Percentiles rank a stretch among this genome's conserved stretches.
phyloP scores from a whole-genome alignment of 1,140 invertebrate genomes.

The Aphelinus certus region DNA sequence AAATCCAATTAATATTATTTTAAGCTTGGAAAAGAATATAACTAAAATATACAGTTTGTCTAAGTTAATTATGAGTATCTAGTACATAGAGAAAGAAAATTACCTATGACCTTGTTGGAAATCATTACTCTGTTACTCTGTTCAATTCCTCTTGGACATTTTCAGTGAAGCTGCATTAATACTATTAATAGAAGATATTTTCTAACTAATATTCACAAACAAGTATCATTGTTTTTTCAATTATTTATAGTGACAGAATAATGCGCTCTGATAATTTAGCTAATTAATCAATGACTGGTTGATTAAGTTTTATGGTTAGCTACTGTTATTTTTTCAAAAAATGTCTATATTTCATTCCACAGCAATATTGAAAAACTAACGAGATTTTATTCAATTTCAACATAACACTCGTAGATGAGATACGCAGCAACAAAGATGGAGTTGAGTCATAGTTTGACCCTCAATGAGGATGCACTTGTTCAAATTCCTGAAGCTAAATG shows the following conservation, averaged over 20 bases:
- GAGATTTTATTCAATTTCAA: too few relatives aligned
- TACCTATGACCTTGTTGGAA: conserved; percentile 8
- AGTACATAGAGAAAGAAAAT: neutral
- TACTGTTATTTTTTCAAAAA: neutral
- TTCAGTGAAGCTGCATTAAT: neutral
- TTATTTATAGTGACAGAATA: neutral
- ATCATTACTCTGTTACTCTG: neutral
- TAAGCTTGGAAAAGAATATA: neutral
- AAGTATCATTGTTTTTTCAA: neutral
- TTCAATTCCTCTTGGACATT: neutral
- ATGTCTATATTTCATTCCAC: too few relatives aligned
- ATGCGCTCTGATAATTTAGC: neutral
- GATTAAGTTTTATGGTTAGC: neutral
- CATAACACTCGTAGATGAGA: neutral
- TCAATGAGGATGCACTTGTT: conserved; percentile 94
- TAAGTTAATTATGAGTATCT: conserved; percentile 13
- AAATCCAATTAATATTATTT: neutral
- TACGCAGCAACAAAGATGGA: conserved; percentile 72
- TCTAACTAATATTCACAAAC: too few relatives aligned
- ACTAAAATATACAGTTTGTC: conserved; percentile 1
- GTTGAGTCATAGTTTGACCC: conserved; percentile 82
- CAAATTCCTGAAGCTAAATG: conserved; percentile 93
- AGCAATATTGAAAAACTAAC: too few relatives aligned
- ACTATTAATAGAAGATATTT: too few relatives aligned
- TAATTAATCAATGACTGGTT: neutral